Percentiles rank a stretch among this genome's conserved stretches.
These are phyloP conservation scores for Ectropis grisescens DNA, from an alignment of 1,140 invertebrate species.

Conservation along the genomic window DNA sequence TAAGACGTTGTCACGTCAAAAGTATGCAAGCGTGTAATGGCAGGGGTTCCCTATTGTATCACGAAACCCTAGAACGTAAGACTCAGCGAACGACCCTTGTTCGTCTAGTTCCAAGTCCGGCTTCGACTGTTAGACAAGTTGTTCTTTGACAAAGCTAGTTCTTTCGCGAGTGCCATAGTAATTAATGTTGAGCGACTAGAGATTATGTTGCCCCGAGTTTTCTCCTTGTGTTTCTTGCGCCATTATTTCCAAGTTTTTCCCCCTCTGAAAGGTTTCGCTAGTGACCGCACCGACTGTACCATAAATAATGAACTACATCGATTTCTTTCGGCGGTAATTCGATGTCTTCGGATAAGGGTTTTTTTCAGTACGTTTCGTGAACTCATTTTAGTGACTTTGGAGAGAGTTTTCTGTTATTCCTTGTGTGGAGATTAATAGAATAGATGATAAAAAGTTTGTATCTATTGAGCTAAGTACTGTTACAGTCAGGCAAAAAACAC, in stretches of 20 bases:
- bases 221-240: conserved; percentile 16
- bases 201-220: conserved; percentile 14
- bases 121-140: conserved; percentile 18
- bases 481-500: no score
- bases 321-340: conserved; percentile 8
- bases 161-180: conserved; percentile 22
- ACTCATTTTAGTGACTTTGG: no score
- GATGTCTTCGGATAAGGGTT: conserved; percentile 8
- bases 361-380: conserved; percentile 7
- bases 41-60: no score
- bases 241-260: conserved; percentile 14
- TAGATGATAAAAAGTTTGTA: no score
- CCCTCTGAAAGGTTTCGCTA: conserved; percentile 4
- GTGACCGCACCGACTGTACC: conserved; percentile 1
- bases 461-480: no score
- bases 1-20: no score
- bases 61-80: no score
- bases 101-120: conserved; percentile 8
- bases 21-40: no score
- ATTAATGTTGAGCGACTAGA: conserved; percentile 25
- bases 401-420: no score
- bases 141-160: conserved; percentile 24
- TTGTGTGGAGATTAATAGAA: no score
- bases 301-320: conserved; percentile 16
- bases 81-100: no score